Percentiles rank a stretch among this genome's conserved stretches.
Conservation (phyloP, 1,140 invertebrate species). For the Drepana arcuata region DNA sequence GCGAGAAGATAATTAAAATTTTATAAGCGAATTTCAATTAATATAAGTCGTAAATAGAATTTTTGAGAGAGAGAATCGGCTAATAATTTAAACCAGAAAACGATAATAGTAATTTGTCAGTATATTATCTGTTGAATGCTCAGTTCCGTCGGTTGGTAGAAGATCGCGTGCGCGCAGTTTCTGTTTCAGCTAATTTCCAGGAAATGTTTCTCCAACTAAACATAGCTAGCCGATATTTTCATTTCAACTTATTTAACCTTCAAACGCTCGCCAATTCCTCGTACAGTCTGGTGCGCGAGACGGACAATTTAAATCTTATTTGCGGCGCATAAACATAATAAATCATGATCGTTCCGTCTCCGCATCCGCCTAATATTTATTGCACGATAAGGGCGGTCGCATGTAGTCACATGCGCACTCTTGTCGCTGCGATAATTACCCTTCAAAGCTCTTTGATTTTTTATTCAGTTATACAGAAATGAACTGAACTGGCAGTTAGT, state of each 20-base stretch:
- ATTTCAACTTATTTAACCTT: constrained; percentile 46
- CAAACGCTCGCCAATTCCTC: constrained; percentile 32
- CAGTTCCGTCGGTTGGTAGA: too few relatives aligned
- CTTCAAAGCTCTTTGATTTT: too few relatives aligned
- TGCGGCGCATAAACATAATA: constrained; percentile 43
- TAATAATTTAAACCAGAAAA: too few relatives aligned
- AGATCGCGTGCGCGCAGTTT: constrained; percentile 30
- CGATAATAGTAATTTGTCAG: too few relatives aligned
- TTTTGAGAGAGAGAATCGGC: too few relatives aligned
- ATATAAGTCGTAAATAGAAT: too few relatives aligned
- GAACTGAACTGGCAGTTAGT: too few relatives aligned
- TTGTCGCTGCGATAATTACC: too few relatives aligned
- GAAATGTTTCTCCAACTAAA: constrained; percentile 38
- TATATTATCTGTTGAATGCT: too few relatives aligned
- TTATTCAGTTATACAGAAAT: too few relatives aligned
- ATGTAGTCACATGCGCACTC: constrained; percentile 9
- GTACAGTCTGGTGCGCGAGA: constrained; percentile 36
- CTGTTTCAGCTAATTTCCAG: constrained; percentile 40
- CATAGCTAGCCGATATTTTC: constrained; percentile 18
- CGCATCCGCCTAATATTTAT: constrained; percentile 32
- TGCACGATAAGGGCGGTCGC: constrained; percentile 27
- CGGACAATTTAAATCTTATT: constrained; percentile 42
- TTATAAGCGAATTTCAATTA: too few relatives aligned
- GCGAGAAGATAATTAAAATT: too few relatives aligned
- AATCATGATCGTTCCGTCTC: constrained; percentile 39